phyloP scores from a whole-genome alignment of 1,140 invertebrate genomes.

The Adoxophyes honmai region DNA sequence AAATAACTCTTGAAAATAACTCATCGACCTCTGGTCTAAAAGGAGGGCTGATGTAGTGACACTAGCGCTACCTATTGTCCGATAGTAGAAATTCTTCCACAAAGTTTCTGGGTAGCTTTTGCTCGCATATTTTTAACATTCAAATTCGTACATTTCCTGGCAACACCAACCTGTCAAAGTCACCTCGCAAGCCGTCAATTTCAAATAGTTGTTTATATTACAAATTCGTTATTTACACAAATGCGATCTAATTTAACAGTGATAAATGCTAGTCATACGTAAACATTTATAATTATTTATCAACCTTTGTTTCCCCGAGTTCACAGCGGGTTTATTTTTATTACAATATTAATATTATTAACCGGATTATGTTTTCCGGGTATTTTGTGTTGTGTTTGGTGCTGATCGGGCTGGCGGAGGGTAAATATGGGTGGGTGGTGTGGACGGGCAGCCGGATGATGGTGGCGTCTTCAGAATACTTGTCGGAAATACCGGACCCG shows the following conservation, averaged over 20 bases:
- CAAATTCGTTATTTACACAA: conserved; percentile 5
- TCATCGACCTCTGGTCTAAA: too few relatives aligned
- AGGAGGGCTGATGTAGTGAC: too few relatives aligned
- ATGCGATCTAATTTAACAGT: conserved; percentile 14
- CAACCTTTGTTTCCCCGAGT: not conserved
- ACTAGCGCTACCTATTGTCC: too few relatives aligned
- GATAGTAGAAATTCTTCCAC: too few relatives aligned
- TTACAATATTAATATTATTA: not conserved
- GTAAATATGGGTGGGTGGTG: conserved; percentile 50
- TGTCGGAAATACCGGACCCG: conserved; percentile 38
- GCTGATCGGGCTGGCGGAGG: conserved; percentile 24
- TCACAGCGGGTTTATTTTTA: not conserved
- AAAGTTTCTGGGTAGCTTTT: too few relatives aligned
- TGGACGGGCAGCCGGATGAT: conserved; percentile 30
- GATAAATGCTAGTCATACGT: not conserved
- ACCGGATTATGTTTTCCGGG: not conserved
- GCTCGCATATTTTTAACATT: too few relatives aligned
- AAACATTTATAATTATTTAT: not conserved
- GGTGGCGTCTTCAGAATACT: conserved; percentile 36
- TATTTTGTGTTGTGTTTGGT: conserved; percentile 24
- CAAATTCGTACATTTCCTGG: too few relatives aligned
- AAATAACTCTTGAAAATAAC: too few relatives aligned
- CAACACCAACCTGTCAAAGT: not conserved
- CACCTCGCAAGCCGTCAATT: not conserved
- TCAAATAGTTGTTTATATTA: conserved; percentile 2